phyloP scores from a whole-genome alignment of 1,140 invertebrate species.

The Halesus radiatus region DNA sequence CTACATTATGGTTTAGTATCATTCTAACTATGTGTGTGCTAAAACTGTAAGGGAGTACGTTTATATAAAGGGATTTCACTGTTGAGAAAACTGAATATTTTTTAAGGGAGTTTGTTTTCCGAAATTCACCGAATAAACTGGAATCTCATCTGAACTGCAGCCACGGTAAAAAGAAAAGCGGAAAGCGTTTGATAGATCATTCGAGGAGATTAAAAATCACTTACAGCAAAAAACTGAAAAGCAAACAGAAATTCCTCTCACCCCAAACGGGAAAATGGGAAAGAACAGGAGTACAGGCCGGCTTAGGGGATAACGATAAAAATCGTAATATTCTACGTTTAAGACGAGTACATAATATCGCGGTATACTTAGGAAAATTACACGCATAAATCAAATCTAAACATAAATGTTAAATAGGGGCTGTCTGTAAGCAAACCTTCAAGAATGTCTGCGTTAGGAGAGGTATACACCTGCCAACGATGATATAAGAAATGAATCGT shows the following conservation, averaged over 20 bases:
- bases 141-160: too few relatives aligned
- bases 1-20: too few relatives aligned
- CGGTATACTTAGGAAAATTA: conserved; percentile 55
- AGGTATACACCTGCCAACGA: too few relatives aligned
- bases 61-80: too few relatives aligned
- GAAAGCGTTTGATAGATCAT: conserved; percentile 18
- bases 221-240: conserved; percentile 29
- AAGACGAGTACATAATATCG: conserved; percentile 54
- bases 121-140: too few relatives aligned
- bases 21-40: too few relatives aligned
- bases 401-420: conserved; percentile 34
- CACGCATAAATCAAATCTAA: conserved; percentile 53
- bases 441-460: conserved; percentile 8
- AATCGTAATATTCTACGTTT: conserved; percentile 52
- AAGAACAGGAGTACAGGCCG: conserved; percentile 16
- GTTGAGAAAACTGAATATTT: too few relatives aligned
- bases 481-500: too few relatives aligned
- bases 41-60: too few relatives aligned
- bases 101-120: too few relatives aligned
- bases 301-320: conserved; percentile 48
- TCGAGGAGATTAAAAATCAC: conserved; percentile 39
- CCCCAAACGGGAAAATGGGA: not conserved
- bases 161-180: not conserved
- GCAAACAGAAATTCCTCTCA: not conserved
- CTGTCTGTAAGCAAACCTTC: conserved; percentile 29